Base-by-base conservation (phyloP, 2,888 invertebrate species). In the Tachystola acroxantha region DNA sequence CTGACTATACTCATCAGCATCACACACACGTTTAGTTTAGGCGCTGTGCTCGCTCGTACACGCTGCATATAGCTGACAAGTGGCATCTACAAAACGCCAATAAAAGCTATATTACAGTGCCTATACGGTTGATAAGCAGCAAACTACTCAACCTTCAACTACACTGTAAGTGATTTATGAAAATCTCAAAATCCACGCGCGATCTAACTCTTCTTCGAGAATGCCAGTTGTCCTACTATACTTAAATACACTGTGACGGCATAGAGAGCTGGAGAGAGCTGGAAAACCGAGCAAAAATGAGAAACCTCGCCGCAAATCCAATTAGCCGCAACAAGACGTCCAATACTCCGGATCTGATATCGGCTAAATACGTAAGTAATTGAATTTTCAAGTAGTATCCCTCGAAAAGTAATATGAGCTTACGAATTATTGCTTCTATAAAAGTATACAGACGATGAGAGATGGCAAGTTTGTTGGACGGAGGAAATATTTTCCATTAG, bases 241-340 rank as follows among this genome's bases (percentile, higher is more conserved):
- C n/a, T 5, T 13, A 34, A 14, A 6, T 36, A 10, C 25, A 26
- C 14, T 5, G 24, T 10, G 58, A 58, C 54, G 56, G 55, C 52
- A 57, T 46, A 46, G 52, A 45, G 44, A 40, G 32, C 40, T 39
- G 45, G 55, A 60, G 53, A 57, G 50, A 41, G 44, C 54, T 56
- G 59, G 55, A 61, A 63, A 48, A 56, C 56, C 47, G 51, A 50
- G 57, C 53, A 67, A 67, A 76, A 74, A 66, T 64, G 54, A 57
- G 64, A 69, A 71, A 70, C 60, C 57, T 57, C 57, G 50, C 70
- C 62, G 51, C 70, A 69, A 68, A 80, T 76, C 71, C 76, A 79
- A 81, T 80, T 80, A 81, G 68, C 55, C 54, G 59, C 60, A 58
- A 63, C 64, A 64, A 72, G 73, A 75, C 63, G 71, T 61, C 66